These are phyloP conservation scores for Leucoptera coffeella DNA, from an alignment of 2,888 invertebrate genomes.

Conservation along the genomic window DNA sequence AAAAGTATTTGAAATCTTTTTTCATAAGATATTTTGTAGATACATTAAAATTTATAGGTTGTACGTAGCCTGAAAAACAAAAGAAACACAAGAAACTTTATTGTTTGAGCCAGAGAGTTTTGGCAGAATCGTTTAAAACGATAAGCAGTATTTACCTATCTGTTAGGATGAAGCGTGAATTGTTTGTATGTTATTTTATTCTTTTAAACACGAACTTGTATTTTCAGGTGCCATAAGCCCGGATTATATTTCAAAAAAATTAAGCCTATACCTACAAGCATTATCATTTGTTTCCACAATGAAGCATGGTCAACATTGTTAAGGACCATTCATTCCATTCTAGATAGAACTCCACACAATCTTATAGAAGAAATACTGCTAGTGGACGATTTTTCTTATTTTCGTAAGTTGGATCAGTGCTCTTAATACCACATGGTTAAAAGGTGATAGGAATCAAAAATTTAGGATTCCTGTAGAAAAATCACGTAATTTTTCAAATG, in stretches of 20 bases:
- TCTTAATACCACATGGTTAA: too few relatives aligned
- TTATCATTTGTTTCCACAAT: conserved; percentile 92
- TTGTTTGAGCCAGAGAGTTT: background rate
- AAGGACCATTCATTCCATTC: conserved; percentile 88
- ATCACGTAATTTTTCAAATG: too few relatives aligned
- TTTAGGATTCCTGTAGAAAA: too few relatives aligned
- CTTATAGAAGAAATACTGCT: conserved; percentile 86
- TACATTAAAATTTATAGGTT: too few relatives aligned
- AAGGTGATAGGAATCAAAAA: too few relatives aligned
- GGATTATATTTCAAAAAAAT: conserved; percentile 66
- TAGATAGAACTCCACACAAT: conserved; percentile 79
- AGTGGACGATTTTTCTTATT: conserved; percentile 90
- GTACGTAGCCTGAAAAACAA: too few relatives aligned
- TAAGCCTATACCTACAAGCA: conserved; percentile 55
- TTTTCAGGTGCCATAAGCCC: conserved; percentile 6
- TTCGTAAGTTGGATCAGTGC: conserved; percentile 61
- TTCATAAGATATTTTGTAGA: too few relatives aligned
- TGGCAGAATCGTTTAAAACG: background rate
- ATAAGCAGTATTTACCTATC: conserved; percentile 30
- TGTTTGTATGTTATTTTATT: background rate
- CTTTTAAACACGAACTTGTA: background rate
- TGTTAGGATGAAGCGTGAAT: conserved; percentile 57
- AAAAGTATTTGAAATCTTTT: too few relatives aligned
- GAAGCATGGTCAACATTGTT: conserved; percentile 96
- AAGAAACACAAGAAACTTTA: too few relatives aligned